These are phyloP conservation scores for Menidia beryllina DNA, from an alignment of 2,113 vertebrate species.

Conservation along the genomic window DNA sequence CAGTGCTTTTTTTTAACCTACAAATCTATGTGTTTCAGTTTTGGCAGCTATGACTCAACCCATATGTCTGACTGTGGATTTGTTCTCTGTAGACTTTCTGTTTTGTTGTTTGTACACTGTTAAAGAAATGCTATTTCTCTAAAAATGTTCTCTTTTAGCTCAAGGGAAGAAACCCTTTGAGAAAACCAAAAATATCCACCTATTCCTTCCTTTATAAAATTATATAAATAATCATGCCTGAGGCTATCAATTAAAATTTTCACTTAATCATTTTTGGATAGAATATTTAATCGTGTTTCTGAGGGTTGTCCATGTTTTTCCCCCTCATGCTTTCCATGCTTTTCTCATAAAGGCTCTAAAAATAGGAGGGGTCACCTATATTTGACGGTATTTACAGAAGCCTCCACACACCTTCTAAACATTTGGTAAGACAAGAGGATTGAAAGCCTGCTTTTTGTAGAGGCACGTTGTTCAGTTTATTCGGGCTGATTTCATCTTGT, in stretches of 20 bases:
- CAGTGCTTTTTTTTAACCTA: constrained; percentile 26
- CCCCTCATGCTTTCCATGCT: constrained; percentile 44
- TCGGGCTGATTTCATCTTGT: constrained; percentile 23
- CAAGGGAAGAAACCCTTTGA: constrained; percentile 50
- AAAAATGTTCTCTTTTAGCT: constrained; percentile 41
- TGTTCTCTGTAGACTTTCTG: background rate
- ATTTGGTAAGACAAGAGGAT: background rate
- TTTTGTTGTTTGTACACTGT: constrained; percentile 14
- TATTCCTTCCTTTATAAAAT: constrained; percentile 43
- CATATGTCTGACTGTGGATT: background rate
- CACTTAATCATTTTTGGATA: constrained; percentile 69
- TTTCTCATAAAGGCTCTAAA: constrained; percentile 20
- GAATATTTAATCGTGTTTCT: constrained; percentile 63
- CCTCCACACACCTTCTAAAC: background rate
- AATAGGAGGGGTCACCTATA: constrained; percentile 18
- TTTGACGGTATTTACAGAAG: constrained; percentile 8
- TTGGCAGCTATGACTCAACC: constrained; percentile 24
- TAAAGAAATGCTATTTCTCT: constrained; percentile 20
- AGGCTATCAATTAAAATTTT: constrained; percentile 67
- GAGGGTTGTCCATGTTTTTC: constrained; percentile 45
- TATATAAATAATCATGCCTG: constrained; percentile 61
- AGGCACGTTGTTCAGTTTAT: constrained; percentile 21
- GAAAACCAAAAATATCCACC: constrained; percentile 65
- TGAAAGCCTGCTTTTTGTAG: constrained; percentile 36
- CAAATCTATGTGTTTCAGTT: constrained; percentile 27